A percentile compares a stretch with the other conserved stretches of the same genome.
Conservation (phyloP, 1,140 invertebrate species). For the Drosophila tristis region DNA sequence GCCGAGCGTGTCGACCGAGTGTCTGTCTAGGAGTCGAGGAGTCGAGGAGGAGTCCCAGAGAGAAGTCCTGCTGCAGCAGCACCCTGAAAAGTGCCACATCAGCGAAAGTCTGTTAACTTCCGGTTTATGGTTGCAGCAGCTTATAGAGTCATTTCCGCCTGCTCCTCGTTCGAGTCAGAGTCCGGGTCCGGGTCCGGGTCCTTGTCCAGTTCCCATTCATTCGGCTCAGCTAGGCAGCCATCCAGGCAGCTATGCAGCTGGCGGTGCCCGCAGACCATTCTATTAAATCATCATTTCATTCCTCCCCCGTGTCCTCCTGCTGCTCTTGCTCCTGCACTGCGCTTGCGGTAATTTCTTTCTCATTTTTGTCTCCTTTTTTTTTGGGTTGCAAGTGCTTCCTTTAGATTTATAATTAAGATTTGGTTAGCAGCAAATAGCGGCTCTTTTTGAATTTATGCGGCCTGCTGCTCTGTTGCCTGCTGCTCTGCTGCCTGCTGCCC, state of each 20-base stretch:
- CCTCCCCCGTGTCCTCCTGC: constrained; percentile 17
- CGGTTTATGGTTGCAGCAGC: constrained; percentile 82
- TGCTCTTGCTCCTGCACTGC: constrained; percentile 47
- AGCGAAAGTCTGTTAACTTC: constrained; percentile 83
- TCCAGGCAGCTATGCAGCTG: constrained; percentile 57
- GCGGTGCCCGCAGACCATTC: constrained; percentile 80
- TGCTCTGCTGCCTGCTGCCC: constrained; percentile 45
- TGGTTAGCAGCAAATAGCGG: constrained; percentile 75
- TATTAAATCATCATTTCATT: constrained; percentile 82
- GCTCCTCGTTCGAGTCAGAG: constrained; percentile 22
- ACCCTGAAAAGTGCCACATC: constrained; percentile 75
- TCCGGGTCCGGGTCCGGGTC: background rate
- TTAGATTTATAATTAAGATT: constrained; percentile 83
- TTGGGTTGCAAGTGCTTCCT: constrained; percentile 76
- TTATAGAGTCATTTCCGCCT: constrained; percentile 78
- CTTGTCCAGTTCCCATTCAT: constrained; percentile 60
- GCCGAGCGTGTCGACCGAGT: constrained; percentile 60
- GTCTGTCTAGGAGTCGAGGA: constrained; percentile 5
- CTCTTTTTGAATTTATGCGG: constrained; percentile 45
- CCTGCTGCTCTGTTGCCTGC: constrained; percentile 18
- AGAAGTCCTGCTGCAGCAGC: constrained; percentile 19
- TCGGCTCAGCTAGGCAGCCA: constrained; percentile 59
- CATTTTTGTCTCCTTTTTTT: constrained; percentile 8
- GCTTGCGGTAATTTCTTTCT: constrained; percentile 64
- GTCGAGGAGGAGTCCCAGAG: constrained; percentile 17